Evolutionary conservation across 2,113 vertebrate genomes (phyloP), one percentile per base, ranked within the genome.

Genomic region (Erythrocercus mccallii): DNA sequence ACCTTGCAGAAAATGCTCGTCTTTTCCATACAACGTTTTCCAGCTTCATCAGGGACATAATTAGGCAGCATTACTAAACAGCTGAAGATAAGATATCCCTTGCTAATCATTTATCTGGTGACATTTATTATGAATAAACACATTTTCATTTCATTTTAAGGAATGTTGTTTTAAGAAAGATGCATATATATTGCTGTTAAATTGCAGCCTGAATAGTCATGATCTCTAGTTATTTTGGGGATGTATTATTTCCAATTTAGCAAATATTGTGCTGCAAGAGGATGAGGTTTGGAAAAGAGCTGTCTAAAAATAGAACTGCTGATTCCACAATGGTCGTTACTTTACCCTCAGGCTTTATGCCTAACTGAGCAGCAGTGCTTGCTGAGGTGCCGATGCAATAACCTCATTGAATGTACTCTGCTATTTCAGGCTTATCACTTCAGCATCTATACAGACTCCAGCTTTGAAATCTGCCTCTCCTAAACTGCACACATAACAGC

Each of bases 241-340:
- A 64, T 22, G 15, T 51, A 66, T 85, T 93, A 47, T 82, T 83
- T 95, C 87, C 83, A 92, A 38, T 90, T 80, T 88, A 88, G 62
- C 79, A 79, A 96, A 88, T 68, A 64, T 7, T 90, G 57, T 94
- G 93, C 50, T 61, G 44, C 69, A 57, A 84, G 81, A 95, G 21
- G 53, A 81, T 77, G 54, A 79, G 87, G 31, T 79, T 83, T 96
- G 88, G 70, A 81, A 90, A 72, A 62, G 65, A 93, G 64, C 65
- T 83, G 45, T 45, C 94, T 97, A 95, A 96, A 97, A 96, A 97
- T 97, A 97, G 97, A 96, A 90, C 69, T 95, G 88, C 94, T 79
- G 88, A 97, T 89, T 94, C 69, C 65, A 94, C 58, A 87, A 30
- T 78, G 94, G 83, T 73, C 38, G 31, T 95, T 91, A 74, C 76